A percentile compares a stretch with the other conserved stretches of the same genome.
These are phyloP conservation scores for Hippocampus barbouri DNA, from an alignment of 2,113 vertebrate genomes.

Conservation along the genomic window DNA sequence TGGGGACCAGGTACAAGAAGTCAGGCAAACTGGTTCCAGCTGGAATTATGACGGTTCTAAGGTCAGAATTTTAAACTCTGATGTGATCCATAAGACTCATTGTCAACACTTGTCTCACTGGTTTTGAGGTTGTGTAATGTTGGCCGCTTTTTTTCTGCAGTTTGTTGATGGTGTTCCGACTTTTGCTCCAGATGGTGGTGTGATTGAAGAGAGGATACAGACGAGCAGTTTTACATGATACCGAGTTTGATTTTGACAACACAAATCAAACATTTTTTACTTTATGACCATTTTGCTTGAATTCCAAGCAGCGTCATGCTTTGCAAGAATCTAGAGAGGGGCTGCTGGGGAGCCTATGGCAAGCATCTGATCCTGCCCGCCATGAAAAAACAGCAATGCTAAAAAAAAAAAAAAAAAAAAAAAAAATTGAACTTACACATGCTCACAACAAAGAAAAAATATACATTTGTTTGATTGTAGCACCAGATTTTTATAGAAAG, in stretches of 20 bases:
- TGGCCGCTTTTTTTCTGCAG: constrained; percentile 62
- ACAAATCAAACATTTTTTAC: not conserved
- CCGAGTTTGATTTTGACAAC: not conserved
- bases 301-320: not conserved
- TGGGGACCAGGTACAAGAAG: constrained; percentile 90
- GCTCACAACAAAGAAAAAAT: no score
- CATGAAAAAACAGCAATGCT: no score
- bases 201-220: constrained; percentile 19
- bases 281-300: not conserved
- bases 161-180: constrained; percentile 86
- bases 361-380: no score
- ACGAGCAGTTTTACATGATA: not conserved
- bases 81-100: not conserved
- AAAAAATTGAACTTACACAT: no score
- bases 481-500: not conserved
- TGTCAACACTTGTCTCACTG: not conserved
- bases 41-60: constrained; percentile 82
- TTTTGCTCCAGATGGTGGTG: constrained; percentile 68
- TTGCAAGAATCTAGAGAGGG: not conserved
- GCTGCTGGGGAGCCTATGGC: no score
- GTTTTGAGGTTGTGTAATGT: not conserved
- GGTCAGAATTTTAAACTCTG: constrained; percentile 66
- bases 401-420: no score
- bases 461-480: not conserved
- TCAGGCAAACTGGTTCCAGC: constrained; percentile 89